These are phyloP conservation scores for Chauna torquata DNA, from an alignment of 2,113 vertebrate species.

Conservation along the genomic window DNA sequence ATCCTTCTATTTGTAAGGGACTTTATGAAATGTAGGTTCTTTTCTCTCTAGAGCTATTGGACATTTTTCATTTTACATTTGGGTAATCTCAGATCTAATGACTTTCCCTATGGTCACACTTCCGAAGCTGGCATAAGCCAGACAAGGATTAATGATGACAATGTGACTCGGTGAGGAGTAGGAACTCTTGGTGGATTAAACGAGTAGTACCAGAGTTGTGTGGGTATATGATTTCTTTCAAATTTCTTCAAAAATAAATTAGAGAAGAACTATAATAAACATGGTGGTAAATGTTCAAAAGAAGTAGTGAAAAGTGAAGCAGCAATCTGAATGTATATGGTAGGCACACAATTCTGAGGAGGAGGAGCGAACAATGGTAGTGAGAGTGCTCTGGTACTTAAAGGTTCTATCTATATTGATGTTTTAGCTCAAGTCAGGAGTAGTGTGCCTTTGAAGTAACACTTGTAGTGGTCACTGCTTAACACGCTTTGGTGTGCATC, in stretches of 20 bases:
- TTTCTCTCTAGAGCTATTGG: background rate
- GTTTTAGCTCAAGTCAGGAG: background rate
- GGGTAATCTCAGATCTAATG: background rate
- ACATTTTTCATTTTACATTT: background rate
- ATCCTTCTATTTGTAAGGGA: background rate
- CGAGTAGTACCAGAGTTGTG: background rate
- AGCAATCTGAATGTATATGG: background rate
- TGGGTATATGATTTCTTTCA: background rate
- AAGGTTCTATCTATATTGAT: background rate
- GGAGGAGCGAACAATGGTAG: background rate
- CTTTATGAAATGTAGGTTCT: background rate
- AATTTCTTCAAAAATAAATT: background rate
- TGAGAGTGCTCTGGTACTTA: background rate
- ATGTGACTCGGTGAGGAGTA: background rate
- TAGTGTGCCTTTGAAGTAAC: background rate
- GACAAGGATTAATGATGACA: too few species aligned
- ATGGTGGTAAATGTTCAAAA: background rate
- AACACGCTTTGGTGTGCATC: background rate
- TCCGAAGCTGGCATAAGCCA: background rate
- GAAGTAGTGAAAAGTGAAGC: background rate
- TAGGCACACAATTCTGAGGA: background rate
- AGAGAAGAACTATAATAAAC: background rate
- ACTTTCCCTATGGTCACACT: background rate
- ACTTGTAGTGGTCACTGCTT: background rate
- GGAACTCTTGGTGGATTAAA: background rate